Evolutionary conservation across 2,113 vertebrate species (phyloP), one percentile per base, ranked within the genome.

Genomic region (Athene noctua): DNA sequence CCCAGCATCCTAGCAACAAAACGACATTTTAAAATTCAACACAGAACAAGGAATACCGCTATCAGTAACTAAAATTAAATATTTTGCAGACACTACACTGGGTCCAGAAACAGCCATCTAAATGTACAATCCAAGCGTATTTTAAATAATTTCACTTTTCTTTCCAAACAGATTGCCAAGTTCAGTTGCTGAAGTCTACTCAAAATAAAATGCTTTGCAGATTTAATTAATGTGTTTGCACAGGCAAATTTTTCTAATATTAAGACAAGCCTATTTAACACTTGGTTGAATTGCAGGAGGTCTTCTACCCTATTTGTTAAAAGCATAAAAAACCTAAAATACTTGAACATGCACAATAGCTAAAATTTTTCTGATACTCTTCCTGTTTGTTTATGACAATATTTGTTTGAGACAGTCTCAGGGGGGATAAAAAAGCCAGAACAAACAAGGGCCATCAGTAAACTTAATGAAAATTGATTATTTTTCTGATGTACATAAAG

Each of bases 1-100:
- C 82, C 98, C 98, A 0, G 97, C 94, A 94, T 98, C 98, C 98
- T 98, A 96, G 81, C 62, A 95, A 97, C 46, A 34, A 95, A 94
- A 55, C 3, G 11, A 80, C 47, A 74, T 91, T 92, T 92, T 54
- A 77, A 62, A 92, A 81, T 58, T 72, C 44, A 74, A 32, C 57
- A 65, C 19, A 29, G 30, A 80, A 58, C 15, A 23, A 47, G 52
- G 51, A 62, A 61, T 9, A 13, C 17, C 42, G 7, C 58, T 58
- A 6, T 51, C 49, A 72, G 47, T 55, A 95, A 80, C 27, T 38
- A 55, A 65, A 88, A 44, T 51, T 66, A 84, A 95, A 42, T 67
- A 80, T 44, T 70, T 54, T 27, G 19, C 82, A 89, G 77, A 92
- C 34, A 49, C 10, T 30, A 63, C 23, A 17, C 23, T 46, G 34